Base-by-base conservation (phyloP, 2,113 vertebrate genomes). In the Coryphaenoides rupestris region DNA sequence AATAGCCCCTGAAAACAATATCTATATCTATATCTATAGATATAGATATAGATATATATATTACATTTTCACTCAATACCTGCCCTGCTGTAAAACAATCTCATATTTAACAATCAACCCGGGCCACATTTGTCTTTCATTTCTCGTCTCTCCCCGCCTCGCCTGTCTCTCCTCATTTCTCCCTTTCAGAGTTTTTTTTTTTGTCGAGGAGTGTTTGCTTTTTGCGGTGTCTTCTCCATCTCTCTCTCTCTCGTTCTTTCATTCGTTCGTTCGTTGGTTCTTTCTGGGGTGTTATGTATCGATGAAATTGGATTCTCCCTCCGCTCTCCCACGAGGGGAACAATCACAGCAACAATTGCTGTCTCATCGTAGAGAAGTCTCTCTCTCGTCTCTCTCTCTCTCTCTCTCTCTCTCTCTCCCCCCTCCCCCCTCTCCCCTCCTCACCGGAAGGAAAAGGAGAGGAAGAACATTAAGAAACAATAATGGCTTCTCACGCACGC, bases 1-100 rank as follows among this genome's bases (percentile, higher is more conserved):
- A 89, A 91, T 86, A 85, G 79, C 79, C 83, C 83, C 80, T 85
- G 83, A 85, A 90, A 87, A 88, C 84, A 88, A 88, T 86, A 86
- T 84, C 79, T 87, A 84, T 88, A 87, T 50, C 33, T 87, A 86
- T 87, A n/a, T n/a, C n/a, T n/a, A n/a, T n/a, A n/a, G n/a, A n/a
- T n/a, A n/a, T n/a, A n/a, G n/a, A n/a, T n/a, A n/a, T n/a, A n/a
- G n/a, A n/a, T n/a, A n/a, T n/a, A n/a, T n/a, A 77, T 86, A 89
- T 87, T 86, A 89, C 75, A 80, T 85, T 87, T 86, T 87, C 84
- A 84, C 82, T 84, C 86, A 78, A 85, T 88, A 83, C 83, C 85
- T 84, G 82, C 75, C 80, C 58, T 22, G 46, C 82, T 84, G 81
- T 88, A 88, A 86, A 88, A 86, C 82, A 84, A 80, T 89, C 85